Conservation (phyloP, 1,140 invertebrate genomes). For the Diorhabda elongata region DNA sequence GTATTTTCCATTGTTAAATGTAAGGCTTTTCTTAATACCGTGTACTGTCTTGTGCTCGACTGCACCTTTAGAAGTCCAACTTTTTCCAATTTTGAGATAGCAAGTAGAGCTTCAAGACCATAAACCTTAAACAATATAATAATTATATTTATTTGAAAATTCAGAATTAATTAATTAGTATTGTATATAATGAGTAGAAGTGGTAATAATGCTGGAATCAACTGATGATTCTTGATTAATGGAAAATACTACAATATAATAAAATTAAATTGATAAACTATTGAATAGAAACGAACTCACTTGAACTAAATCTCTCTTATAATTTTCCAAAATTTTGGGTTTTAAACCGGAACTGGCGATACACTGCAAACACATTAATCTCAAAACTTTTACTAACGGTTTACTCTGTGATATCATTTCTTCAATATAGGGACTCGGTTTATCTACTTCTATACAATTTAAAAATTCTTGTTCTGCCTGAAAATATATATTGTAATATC, state of each 20-base stretch:
- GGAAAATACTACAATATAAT: too few relatives aligned
- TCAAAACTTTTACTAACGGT: slow-evolving; percentile 75
- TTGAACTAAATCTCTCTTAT: slow-evolving; percentile 87
- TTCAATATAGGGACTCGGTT: slow-evolving; percentile 83
- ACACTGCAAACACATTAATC: slow-evolving; percentile 87
- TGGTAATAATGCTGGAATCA: too few relatives aligned
- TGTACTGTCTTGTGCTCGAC: slow-evolving; percentile 63
- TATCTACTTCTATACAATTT: slow-evolving; percentile 87
- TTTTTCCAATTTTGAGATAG: slow-evolving; percentile 83
- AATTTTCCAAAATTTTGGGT: slow-evolving; percentile 83
- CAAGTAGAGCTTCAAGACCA: slow-evolving; percentile 80
- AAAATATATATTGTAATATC: slow-evolving; percentile 5
- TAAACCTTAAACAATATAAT: slow-evolving; percentile 59
- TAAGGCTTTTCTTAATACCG: slow-evolving; percentile 69
- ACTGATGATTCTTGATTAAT: too few relatives aligned
- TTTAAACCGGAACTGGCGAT: slow-evolving; percentile 85
- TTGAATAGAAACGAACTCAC: not conserved
- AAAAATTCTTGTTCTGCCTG: slow-evolving; percentile 84
- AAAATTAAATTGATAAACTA: too few relatives aligned
- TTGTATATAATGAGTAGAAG: too few relatives aligned
- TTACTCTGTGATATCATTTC: slow-evolving; percentile 82
- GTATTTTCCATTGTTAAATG: slow-evolving; percentile 83
- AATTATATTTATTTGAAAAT: too few relatives aligned
- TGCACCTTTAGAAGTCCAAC: slow-evolving; percentile 75
- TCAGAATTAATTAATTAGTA: too few relatives aligned